Percentiles rank a stretch among this genome's conserved stretches.
These are phyloP conservation scores for Theristicus caerulescens DNA, from an alignment of 2,113 vertebrate species.

Conservation along the genomic window DNA sequence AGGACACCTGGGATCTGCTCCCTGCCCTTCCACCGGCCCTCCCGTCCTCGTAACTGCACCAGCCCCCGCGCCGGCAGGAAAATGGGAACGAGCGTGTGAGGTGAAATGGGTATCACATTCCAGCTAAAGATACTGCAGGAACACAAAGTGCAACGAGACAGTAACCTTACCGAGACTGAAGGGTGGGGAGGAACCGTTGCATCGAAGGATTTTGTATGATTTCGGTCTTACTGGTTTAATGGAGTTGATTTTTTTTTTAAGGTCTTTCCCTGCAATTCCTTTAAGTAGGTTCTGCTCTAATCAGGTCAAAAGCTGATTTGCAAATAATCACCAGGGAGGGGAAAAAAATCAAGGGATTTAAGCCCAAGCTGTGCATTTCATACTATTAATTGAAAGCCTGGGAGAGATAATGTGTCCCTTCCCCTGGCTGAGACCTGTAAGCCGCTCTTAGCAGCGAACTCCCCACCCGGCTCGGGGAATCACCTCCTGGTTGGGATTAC, in stretches of 20 bases:
- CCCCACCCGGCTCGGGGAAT: neutral
- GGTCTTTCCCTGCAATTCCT: neutral
- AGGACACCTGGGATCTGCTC: neutral
- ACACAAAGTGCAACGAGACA: neutral
- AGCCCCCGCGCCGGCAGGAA: neutral
- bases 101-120: neutral
- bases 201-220: neutral
- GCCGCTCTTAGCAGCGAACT: conserved; percentile 13
- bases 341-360: neutral
- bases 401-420: conserved; percentile 23
- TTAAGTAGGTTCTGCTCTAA: conserved; percentile 43
- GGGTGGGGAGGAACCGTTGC: neutral
- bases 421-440: conserved; percentile 33
- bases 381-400: conserved; percentile 73
- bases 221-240: neutral
- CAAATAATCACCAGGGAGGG: conserved; percentile 52
- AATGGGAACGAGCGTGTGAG: neutral
- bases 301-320: conserved; percentile 75
- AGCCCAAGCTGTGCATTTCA: conserved; percentile 61
- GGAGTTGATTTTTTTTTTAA: neutral
- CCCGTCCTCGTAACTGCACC: rapidly evolving
- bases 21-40: neutral
- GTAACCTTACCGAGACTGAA: rapidly evolving
- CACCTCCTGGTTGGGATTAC: neutral
- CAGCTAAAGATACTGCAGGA: neutral